Percentiles rank a stretch among this genome's conserved stretches.
Conservation (phyloP, 2,113 vertebrate genomes). For the Lampris megalopsis region DNA sequence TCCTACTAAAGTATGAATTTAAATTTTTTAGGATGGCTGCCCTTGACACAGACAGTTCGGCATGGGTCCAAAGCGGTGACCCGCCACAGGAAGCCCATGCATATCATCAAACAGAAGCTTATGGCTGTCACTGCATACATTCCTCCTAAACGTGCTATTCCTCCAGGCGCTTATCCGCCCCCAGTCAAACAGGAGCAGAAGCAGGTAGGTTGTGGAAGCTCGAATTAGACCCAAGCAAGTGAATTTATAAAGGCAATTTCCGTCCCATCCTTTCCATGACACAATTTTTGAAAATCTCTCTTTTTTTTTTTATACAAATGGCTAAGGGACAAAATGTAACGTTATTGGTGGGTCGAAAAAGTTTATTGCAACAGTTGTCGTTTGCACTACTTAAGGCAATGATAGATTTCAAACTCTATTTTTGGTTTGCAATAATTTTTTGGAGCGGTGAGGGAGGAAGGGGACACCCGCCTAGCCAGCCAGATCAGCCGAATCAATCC, state of each 20-base stretch:
- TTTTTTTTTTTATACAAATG: too few relatives aligned
- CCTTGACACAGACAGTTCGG: conserved; percentile 83
- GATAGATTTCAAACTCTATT: too few relatives aligned
- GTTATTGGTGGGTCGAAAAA: too few relatives aligned
- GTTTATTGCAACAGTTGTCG: too few relatives aligned
- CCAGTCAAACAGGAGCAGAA: conserved; percentile 1
- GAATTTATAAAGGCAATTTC: too few relatives aligned
- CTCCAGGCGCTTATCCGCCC: conserved; percentile 76
- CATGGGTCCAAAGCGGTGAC: conserved; percentile 92
- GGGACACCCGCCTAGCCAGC: conserved; percentile 98
- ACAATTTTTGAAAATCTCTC: too few relatives aligned
- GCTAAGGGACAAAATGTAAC: too few relatives aligned
- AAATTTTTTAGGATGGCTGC: conserved; percentile 83
- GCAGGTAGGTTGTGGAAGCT: conserved; percentile 71
- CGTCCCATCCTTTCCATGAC: too few relatives aligned
- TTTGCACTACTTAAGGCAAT: too few relatives aligned
- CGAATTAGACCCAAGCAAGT: too few relatives aligned
- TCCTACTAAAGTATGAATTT: background rate
- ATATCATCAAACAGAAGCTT: conserved; percentile 90
- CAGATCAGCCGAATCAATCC: conserved; percentile 99
- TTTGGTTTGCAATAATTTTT: too few relatives aligned
- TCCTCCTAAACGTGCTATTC: conserved; percentile 75
- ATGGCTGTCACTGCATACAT: conserved; percentile 90
- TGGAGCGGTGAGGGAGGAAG: conserved; percentile 98
- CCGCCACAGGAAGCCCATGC: conserved; percentile 88